These are phyloP conservation scores for Mirza zaza DNA, from an alignment of 2,113 vertebrate genomes.

Conservation along the genomic window DNA sequence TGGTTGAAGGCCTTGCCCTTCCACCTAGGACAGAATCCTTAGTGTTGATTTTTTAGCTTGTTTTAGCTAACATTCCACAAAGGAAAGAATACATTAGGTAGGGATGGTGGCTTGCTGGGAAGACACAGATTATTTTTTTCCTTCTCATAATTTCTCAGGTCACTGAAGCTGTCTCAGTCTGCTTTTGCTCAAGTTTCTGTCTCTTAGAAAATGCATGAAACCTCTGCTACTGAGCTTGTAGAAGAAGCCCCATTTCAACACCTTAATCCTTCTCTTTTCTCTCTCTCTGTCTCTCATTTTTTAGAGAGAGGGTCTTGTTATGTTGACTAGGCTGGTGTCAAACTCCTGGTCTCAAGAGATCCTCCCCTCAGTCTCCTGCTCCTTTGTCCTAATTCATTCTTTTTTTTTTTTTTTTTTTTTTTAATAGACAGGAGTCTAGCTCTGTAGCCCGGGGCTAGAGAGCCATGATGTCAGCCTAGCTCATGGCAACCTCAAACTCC, in stretches of 20 bases:
- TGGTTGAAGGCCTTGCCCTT: constrained; percentile 42
- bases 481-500: too few species aligned
- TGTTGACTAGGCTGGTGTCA: too few species aligned
- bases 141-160: constrained; percentile 8
- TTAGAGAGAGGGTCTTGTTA: too few species aligned
- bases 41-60: constrained; percentile 42
- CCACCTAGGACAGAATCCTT: neutral
- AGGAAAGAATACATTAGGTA: constrained; percentile 27
- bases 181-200: neutral
- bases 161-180: neutral
- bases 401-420: too few species aligned
- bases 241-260: neutral
- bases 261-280: neutral
- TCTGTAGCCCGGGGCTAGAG: too few species aligned
- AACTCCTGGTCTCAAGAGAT: too few species aligned
- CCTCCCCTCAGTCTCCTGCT: neutral
- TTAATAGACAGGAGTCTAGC: too few species aligned
- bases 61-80: constrained; percentile 36
- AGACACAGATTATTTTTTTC: constrained; percentile 44
- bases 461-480: too few species aligned
- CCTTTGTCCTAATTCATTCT: neutral
- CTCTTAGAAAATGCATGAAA: constrained; percentile 43
- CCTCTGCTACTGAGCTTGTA: neutral
- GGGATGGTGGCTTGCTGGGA: constrained; percentile 23
- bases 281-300: neutral